Evolutionary conservation across 2,113 vertebrate genomes (phyloP), one percentile per base, ranked within the genome.

Genomic region (Neodontobutis hainanensis): DNA sequence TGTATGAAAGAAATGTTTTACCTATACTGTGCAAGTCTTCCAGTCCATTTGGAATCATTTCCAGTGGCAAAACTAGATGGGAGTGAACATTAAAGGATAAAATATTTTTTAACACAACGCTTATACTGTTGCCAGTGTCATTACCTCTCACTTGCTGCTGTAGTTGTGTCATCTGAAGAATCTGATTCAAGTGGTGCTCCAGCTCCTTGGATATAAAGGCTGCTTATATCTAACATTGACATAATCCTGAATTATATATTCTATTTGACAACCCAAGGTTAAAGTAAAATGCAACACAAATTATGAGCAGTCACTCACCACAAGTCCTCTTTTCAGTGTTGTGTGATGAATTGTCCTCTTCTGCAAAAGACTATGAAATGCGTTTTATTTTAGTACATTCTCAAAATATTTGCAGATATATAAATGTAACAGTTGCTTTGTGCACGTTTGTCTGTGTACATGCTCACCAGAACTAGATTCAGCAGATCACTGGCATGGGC

Each of bases 291-390:
- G 1, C 10, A 38, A 27, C 27, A 35, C 2, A 47, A 63, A 8
- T 8, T 2, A 44, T 43, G n/a, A 68, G 11, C 2, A 48, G 34
- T 32, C n/a, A 48, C 66, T 8, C 11, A 88, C 86, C 83, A 76
- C 73, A 52, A 16, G 43, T 78, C 35, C 0, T 84, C 32, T 65
- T 77, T 11, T 80, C 27, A 58, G 43, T 35, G 49, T 11, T 53
- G 74, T 86, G 78, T 51, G 46, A 49, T 48, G 72, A 79, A 65
- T 90, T 77, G 40, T 92, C 80, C 72, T 89, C 73, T 42, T 88
- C 83, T 74, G 92, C 77, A 48, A 94, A 90, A 71, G 92, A 93
- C 95, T 96, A 75, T 34, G 92, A 90, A 38, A 86, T 73, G 65
- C 8, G 68, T 15, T 0, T 14, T 2, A 35, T 61, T 49, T 5